A percentile compares a stretch with the other conserved stretches of the same genome.
Conservation (phyloP, 1,140 invertebrate species). For the Heterodera carotae region DNA sequence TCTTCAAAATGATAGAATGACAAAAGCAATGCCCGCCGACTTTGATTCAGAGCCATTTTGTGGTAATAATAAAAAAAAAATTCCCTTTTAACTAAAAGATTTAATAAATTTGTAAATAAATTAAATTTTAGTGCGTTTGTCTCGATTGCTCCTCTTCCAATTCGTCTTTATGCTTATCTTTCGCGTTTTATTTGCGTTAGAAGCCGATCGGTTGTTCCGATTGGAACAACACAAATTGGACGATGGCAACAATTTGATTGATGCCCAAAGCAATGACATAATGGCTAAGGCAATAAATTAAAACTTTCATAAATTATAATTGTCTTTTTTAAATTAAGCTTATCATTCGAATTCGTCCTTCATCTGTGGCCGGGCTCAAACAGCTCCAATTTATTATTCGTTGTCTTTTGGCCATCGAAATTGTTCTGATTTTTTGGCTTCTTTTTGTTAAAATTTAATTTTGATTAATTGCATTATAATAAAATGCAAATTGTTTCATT, state of each 20-base stretch:
- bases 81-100: background rate
- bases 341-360: background rate
- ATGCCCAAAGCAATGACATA: background rate
- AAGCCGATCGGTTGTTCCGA: background rate
- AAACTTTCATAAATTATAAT: background rate
- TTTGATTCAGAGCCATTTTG: constrained; percentile 28
- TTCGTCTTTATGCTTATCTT: constrained; percentile 15
- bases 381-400: background rate
- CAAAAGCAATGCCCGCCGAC: constrained; percentile 15
- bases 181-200: constrained; percentile 13
- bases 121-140: background rate
- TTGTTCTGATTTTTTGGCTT: constrained; percentile 4
- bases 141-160: constrained; percentile 25
- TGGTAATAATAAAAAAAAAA: background rate
- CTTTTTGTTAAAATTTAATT: constrained; percentile 18
- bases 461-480: background rate
- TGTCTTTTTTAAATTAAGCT: background rate
- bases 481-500: no score
- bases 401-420: constrained; percentile 16
- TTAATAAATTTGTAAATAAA: background rate
- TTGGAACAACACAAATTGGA: background rate
- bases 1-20: constrained; percentile 11
- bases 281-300: constrained; percentile 10
- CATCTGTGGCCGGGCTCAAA: background rate
- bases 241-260: background rate